A percentile compares a stretch with the other conserved stretches of the same genome.
phyloP scores from a whole-genome alignment of 2,113 vertebrate genomes.

The Melanerpes aurifrons region DNA sequence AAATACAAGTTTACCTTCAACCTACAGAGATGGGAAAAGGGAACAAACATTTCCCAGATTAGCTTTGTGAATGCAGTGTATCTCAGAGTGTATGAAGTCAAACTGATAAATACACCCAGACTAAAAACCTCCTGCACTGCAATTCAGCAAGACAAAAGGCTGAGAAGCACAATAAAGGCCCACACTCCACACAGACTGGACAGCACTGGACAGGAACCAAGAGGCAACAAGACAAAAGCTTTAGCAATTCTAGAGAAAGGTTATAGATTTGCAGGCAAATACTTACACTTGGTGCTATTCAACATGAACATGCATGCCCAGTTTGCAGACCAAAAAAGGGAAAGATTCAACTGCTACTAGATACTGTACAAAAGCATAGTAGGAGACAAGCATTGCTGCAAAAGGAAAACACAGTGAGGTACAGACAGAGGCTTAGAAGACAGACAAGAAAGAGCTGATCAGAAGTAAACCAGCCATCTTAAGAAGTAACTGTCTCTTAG shows the following conservation, averaged over 20 bases:
- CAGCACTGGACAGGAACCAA: background rate
- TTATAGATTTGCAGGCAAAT: background rate
- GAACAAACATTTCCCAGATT: background rate
- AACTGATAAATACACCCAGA: background rate
- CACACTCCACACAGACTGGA: background rate
- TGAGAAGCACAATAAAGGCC: background rate
- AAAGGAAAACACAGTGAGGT: background rate
- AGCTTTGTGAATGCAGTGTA: background rate
- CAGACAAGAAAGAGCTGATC: background rate
- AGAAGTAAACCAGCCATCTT: background rate
- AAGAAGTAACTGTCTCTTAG: background rate
- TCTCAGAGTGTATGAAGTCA: background rate
- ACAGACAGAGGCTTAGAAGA: background rate
- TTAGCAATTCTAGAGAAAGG: background rate
- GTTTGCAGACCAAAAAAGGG: background rate
- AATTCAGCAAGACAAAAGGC: background rate
- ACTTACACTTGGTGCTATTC: background rate
- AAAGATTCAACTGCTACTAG: constrained; percentile 14
- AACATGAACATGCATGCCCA: background rate
- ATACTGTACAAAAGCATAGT: background rate
- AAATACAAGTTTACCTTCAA: background rate
- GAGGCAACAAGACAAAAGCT: background rate
- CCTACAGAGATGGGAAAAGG: background rate
- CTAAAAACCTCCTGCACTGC: background rate
- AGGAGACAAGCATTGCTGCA: constrained; percentile 24